Base-by-base conservation (phyloP, 2,113 vertebrate genomes). In the Dasypus novemcinctus region DNA sequence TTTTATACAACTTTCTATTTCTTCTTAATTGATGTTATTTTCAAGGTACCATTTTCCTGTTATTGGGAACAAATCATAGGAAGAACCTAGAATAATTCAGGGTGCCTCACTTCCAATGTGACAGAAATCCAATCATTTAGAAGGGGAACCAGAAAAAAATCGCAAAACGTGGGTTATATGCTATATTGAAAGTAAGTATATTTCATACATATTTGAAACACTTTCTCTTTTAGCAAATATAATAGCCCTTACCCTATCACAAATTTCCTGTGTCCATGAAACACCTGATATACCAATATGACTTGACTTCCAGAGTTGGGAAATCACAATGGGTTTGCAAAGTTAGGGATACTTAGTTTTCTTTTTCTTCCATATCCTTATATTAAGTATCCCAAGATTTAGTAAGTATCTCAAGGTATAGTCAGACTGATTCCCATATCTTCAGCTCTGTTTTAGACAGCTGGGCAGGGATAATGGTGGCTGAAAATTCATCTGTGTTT, bases 401-500 rank as follows among this genome's bases (percentile, higher is more conserved):
- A 54, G 57, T 52, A 59, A 36, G 1, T 80, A 85, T 79, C 64
- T 20, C 27, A 59, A 21, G 43, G 18, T 41, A 46, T 54, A 59
- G 57, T 90, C 11, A 33, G 31, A 11, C 2, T 83, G 12, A 41
- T 80, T 12, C 38, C 59, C 61, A 21, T 11, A 85, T 21, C 1
- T 76, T 81, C 52, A 84, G 8, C n/a, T 96, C 59, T 94, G 17
- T 64, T 87, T 95, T 82, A 23, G 80, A 61, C n/a, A 79, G 27
- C 15, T 69, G 4, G n/a, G 43, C n/a, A 92, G 29, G 33, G 18
- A 54, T 2, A 7, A 81, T 79, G 15, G 14, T 17, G 49, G 76
- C 57, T 90, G 66, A 87, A 93, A 88, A 41, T 90, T 93, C 38
- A 85, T 96, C 54, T 90, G 54, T 41, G n/a, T 52, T 97, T 94